Percentiles rank a stretch among this genome's conserved stretches.
Evolutionary conservation across 1,140 invertebrate genomes (phyloP).

Genomic region (Charaxes varanes): DNA sequence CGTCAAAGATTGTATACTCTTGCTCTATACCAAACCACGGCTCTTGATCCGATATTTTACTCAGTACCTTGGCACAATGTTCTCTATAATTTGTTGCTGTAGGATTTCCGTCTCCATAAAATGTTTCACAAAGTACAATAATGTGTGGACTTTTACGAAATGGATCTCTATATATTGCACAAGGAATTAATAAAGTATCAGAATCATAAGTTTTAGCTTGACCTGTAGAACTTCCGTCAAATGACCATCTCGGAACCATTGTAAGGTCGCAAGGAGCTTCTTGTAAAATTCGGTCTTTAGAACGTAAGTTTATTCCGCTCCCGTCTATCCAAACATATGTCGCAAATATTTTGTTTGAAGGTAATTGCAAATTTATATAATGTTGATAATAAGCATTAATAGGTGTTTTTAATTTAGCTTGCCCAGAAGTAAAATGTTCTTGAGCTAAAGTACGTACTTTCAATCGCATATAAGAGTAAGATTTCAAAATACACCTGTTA

Average conservation of each 20-base stretch:
- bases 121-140: conserved; percentile 88
- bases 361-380: conserved; percentile 80
- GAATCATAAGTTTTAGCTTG: conserved; percentile 87
- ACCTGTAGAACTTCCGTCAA: conserved; percentile 92
- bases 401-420: conserved; percentile 24
- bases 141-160: conserved; percentile 91
- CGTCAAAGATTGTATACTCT: conserved; percentile 90
- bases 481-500: neutral
- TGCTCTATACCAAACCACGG: conserved; percentile 96
- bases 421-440: conserved; percentile 32
- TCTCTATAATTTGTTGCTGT: conserved; percentile 84
- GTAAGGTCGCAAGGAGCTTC: conserved; percentile 77
- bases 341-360: conserved; percentile 80
- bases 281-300: conserved; percentile 86
- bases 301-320: conserved; percentile 85
- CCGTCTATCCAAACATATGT: conserved; percentile 96
- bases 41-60: conserved; percentile 81
- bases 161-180: conserved; percentile 93
- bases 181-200: conserved; percentile 92
- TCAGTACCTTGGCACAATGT: conserved; percentile 83
- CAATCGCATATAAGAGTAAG: neutral
- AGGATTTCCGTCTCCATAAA: conserved; percentile 48
- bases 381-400: conserved; percentile 72
- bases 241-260: conserved; percentile 95
- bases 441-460: conserved; percentile 11